Base-by-base conservation (phyloP, 2,113 vertebrate species). In the Cairina moschata region DNA sequence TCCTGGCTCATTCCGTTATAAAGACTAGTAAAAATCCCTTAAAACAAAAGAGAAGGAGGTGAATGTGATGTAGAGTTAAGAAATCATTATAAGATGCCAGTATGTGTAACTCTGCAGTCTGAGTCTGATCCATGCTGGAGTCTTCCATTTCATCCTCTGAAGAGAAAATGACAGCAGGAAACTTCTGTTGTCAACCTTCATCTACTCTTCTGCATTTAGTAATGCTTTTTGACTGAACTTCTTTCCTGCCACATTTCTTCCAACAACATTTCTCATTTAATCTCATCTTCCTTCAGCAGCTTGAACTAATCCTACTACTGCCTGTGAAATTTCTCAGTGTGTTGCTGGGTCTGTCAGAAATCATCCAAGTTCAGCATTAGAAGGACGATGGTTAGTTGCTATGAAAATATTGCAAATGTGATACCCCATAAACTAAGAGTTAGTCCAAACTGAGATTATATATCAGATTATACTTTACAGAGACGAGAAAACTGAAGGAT, bases 161-260 rank as follows among this genome's bases (percentile, higher is more conserved):
- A 96, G 73, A 94, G 87, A 93, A 94, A 89, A 97, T 93, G 90
- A 95, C 91, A 96, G 90, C 84, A 94, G 83, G 83, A 95, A 97
- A 95, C 88, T 93, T 95, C 66, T 56, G 75, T 16, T 82, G 90
- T 94, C 96, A 95, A 67, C 85, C 36, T 93, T 93, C 93, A 91
- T 94, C 85, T 90, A 71, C 38, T 88, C 67, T 90, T 84, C 77
- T 54, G 31, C 42, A 74, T 93, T 92, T 93, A 78, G 48, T 90
- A 94, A 96, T 93, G 73, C 9, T 65, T 92, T 96, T 92, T 84
- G 93, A 95, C 80, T 84, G 50, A 91, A 93, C 54, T 86, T 87
- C 75, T 97, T 97, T 88, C 63, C 85, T 11, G 10, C 32, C 20
- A 6, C 91, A 71, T 96, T 94, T 92, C 62, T 94, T 90, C 83